Conservation (phyloP, 2,797 vertebrate species). For the Leptatherina wallacei region DNA sequence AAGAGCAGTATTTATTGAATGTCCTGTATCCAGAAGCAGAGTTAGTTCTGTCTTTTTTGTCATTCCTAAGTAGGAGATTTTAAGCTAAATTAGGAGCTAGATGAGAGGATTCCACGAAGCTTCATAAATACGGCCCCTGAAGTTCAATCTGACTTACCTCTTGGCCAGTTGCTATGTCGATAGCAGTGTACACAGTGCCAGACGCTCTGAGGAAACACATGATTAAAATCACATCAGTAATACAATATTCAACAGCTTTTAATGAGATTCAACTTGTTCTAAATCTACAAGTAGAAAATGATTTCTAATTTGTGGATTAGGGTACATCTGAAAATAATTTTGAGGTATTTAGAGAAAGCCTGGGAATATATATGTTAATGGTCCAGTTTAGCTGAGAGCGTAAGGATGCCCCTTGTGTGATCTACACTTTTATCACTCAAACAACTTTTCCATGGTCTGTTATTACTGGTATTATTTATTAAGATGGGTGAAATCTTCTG, state of each 20-base stretch:
- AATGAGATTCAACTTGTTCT: not conserved
- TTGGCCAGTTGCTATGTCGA: conserved; percentile 96
- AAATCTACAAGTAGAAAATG: not conserved
- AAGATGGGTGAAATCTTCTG: not conserved
- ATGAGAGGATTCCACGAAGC: not conserved
- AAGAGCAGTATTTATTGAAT: not conserved
- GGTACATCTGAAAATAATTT: not conserved
- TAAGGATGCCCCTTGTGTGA: not conserved
- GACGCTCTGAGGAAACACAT: conserved; percentile 87
- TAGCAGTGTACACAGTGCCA: conserved; percentile 97
- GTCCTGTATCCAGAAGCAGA: not conserved
- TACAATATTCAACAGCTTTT: not conserved
- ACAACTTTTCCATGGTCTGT: not conserved
- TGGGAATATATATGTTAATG: not conserved
- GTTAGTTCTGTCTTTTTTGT: not conserved
- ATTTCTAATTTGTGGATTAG: not conserved
- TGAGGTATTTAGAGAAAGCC: not conserved
- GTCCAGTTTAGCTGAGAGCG: not conserved
- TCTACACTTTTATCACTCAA: not conserved
- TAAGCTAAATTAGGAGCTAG: not conserved
- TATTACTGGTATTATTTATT: too few relatives aligned
- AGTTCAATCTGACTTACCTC: conserved; percentile 82
- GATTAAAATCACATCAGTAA: conserved; percentile 17
- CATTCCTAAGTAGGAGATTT: not conserved
- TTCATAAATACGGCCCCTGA: not conserved